Base-by-base conservation (phyloP, 2,113 vertebrate species). In the Rissa tridactyla region DNA sequence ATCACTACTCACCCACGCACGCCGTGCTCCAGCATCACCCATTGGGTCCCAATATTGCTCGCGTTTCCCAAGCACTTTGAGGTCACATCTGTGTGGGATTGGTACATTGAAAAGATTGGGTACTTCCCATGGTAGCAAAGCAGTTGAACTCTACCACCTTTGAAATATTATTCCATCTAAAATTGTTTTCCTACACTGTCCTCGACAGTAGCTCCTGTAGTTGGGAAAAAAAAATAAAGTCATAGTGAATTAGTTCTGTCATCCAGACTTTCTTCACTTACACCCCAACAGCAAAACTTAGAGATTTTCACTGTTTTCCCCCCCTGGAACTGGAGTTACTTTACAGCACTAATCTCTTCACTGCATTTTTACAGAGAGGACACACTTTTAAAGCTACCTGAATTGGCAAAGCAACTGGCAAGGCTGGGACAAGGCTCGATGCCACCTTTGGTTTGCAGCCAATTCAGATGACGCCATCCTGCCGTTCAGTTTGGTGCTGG, bases 401-500 rank as follows among this genome's bases (percentile, higher is more conserved):
- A 10, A 17, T 0, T 2, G 34, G 13, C 30, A 16, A 15, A 16
- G 49, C 21, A 11, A 4, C 30, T 0, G 5, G 7, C 42, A 0
- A 52, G 21, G 36, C 10, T 3, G 1, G 22, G 27, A 1, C 57
- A 1, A 2, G 2, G 38, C 58, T 5, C 15, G 1, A 8, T 2
- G 18, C 22, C n/a, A 15, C 14, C 64, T 18, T 6, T 6, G 2
- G 2, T 2, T 5, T 17, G 47, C 40, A 20, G 4, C 40, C 5
- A 0, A 16, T 1, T 11, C 8, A 0, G 26, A 32, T 4, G 42
- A 19, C 3, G 2, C 49, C 26, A 2, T 6, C 38, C 52, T 6
- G 15, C 13, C 10, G 18, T 11, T 4, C 14, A 11, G 62, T 30
- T 1, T 2, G 38, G 6, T 4, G 9, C 16, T 1, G 36, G 11